These are phyloP conservation scores for Tipula helvola DNA, from an alignment of 2,888 invertebrate species.

Conservation along the genomic window DNA sequence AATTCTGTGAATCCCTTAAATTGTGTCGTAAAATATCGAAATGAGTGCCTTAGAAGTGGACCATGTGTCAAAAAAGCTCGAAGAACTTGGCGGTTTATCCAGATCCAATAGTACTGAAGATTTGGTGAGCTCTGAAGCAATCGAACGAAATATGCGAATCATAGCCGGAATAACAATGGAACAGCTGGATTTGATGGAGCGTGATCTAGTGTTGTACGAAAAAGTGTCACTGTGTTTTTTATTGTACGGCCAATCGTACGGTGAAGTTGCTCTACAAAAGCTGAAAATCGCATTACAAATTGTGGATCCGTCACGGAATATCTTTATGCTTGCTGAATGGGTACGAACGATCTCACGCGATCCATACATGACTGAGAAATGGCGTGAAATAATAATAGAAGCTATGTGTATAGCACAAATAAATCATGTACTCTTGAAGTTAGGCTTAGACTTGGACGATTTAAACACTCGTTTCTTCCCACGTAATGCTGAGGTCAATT, in stretches of 20 bases:
- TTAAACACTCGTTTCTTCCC: slow-evolving; percentile 19
- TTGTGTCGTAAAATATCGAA: neutral
- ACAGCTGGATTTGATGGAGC: slow-evolving; percentile 24
- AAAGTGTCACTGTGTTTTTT: slow-evolving; percentile 22
- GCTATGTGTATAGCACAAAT: slow-evolving; percentile 36
- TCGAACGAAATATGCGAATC: neutral
- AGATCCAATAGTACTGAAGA: neutral
- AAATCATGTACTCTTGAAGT: slow-evolving; percentile 23
- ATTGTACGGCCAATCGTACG: slow-evolving; percentile 8
- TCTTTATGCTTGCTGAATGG: slow-evolving; percentile 16
- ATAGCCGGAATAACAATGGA: slow-evolving; percentile 15
- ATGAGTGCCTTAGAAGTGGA: neutral
- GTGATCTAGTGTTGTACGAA: slow-evolving; percentile 29
- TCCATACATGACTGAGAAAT: slow-evolving; percentile 17
- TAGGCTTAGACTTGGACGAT: slow-evolving; percentile 22
- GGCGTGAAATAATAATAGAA: slow-evolving; percentile 35
- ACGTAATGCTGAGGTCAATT: slow-evolving; percentile 17
- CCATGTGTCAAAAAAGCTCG: neutral
- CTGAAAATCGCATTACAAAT: neutral
- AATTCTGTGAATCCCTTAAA: neutral
- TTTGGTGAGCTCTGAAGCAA: neutral
- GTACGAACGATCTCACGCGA: slow-evolving; percentile 6
- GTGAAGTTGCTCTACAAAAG: slow-evolving; percentile 5
- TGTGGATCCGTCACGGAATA: neutral
- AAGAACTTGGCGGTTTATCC: neutral